A percentile compares a stretch with the other conserved stretches of the same genome.
These are phyloP conservation scores for Cyprinodon variegatus DNA, from an alignment of 2,113 vertebrate species.

Conservation along the genomic window DNA sequence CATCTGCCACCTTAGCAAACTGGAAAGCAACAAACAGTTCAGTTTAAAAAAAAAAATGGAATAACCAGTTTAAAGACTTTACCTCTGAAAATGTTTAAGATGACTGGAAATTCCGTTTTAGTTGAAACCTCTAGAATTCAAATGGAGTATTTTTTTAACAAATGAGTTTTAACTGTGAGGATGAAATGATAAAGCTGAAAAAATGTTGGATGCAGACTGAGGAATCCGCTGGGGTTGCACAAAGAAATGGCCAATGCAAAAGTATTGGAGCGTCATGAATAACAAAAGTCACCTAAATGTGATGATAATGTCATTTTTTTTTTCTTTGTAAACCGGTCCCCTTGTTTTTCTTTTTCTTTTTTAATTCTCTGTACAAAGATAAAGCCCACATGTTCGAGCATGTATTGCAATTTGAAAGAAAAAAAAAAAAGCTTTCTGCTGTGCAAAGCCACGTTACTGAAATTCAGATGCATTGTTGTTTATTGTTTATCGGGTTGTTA, in stretches of 20 bases:
- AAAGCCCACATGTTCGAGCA: constrained; percentile 38
- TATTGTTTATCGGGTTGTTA: constrained; percentile 49
- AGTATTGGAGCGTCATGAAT: constrained; percentile 53
- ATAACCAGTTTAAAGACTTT: constrained; percentile 27
- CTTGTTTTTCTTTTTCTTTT: not conserved
- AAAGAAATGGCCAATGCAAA: constrained; percentile 56
- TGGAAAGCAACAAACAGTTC: constrained; percentile 22
- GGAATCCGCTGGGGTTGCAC: constrained; percentile 75
- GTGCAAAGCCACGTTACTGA: constrained; percentile 60
- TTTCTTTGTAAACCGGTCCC: not conserved
- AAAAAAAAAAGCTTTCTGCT: constrained; percentile 63
- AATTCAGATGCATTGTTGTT: constrained; percentile 59
- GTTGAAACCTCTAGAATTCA: constrained; percentile 49
- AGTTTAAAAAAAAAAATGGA: constrained; percentile 29
- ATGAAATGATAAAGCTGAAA: constrained; percentile 52
- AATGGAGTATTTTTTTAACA: constrained; percentile 57
- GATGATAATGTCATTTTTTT: constrained; percentile 3
- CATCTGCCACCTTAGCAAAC: constrained; percentile 9
- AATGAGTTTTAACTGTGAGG: constrained; percentile 64
- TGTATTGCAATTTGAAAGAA: constrained; percentile 58
- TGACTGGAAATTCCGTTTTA: constrained; percentile 68
- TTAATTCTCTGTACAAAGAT: constrained; percentile 54
- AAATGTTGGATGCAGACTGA: constrained; percentile 40
- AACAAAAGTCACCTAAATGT: constrained; percentile 38
- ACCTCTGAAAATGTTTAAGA: constrained; percentile 50